These are phyloP conservation scores for Oegoconia quadripuncta DNA, from an alignment of 2,888 invertebrate species.

Conservation along the genomic window DNA sequence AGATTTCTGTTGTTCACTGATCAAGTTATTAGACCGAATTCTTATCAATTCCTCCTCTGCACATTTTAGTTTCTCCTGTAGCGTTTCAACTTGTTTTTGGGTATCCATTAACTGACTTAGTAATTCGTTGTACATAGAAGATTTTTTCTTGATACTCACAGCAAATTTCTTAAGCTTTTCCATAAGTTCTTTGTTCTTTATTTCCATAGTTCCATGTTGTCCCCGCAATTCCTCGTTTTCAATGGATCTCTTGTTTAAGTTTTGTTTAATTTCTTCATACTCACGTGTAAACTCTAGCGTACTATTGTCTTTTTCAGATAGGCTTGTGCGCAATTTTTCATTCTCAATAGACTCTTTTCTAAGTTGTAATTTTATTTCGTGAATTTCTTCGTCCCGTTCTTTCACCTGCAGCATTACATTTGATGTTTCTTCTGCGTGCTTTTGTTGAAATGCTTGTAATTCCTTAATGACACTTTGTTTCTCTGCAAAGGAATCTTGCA, in stretches of 20 bases:
- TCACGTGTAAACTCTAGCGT: slow-evolving; percentile 66
- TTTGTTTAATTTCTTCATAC: slow-evolving; percentile 59
- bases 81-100: slow-evolving; percentile 50
- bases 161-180: slow-evolving; percentile 90
- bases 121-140: slow-evolving; percentile 81
- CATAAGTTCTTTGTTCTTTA: slow-evolving; percentile 83
- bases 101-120: slow-evolving; percentile 71
- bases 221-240: slow-evolving; percentile 64
- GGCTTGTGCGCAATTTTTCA: slow-evolving; percentile 79
- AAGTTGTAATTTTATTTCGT: slow-evolving; percentile 71
- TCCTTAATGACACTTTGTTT: slow-evolving; percentile 67
- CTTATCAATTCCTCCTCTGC: slow-evolving; percentile 61
- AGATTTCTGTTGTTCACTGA: slow-evolving; percentile 46
- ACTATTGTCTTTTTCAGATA: slow-evolving; percentile 74
- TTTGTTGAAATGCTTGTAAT: slow-evolving; percentile 65
- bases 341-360: slow-evolving; percentile 81
- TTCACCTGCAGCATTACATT: slow-evolving; percentile 66
- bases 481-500: slow-evolving; percentile 63
- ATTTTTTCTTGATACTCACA: slow-evolving; percentile 86
- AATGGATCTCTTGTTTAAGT: slow-evolving; percentile 51
- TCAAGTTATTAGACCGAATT: slow-evolving; percentile 44
- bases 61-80: slow-evolving; percentile 60
- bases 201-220: slow-evolving; percentile 64
- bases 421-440: slow-evolving; percentile 67
- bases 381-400: slow-evolving; percentile 77